phyloP scores from a whole-genome alignment of 2,797 vertebrate species.

The Pachyuromys duprasi region DNA sequence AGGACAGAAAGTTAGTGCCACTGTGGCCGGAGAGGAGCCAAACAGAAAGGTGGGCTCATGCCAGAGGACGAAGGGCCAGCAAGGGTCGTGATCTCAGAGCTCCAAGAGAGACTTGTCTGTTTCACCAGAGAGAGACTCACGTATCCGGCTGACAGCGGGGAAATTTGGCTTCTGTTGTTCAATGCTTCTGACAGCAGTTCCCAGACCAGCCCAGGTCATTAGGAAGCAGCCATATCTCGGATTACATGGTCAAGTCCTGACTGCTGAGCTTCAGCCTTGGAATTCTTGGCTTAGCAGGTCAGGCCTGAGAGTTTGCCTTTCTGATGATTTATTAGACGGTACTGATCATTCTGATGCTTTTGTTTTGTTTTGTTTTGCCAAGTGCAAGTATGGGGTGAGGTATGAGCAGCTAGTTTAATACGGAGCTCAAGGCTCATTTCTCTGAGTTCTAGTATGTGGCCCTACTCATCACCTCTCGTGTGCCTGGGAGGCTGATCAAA shows the following conservation, averaged over 20 bases:
- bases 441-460: background rate
- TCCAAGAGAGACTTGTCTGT: background rate
- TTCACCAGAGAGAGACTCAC: background rate
- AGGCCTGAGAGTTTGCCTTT: background rate
- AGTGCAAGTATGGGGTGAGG: background rate
- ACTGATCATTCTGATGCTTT: background rate
- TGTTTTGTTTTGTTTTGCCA: background rate
- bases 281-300: background rate
- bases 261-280: background rate
- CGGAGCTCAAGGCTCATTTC: background rate
- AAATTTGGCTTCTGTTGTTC: background rate
- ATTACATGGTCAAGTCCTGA: background rate
- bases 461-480: background rate
- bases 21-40: background rate
- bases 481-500: background rate
- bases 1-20: background rate
- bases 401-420: background rate
- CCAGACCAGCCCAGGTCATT: background rate
- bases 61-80: background rate
- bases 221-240: background rate
- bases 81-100: background rate
- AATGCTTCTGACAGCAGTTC: background rate
- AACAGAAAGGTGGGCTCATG: background rate
- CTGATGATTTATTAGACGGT: background rate
- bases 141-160: background rate